These are phyloP conservation scores for Zhuqinia jingwanae DNA, from an alignment of 2,888 invertebrate genomes.

Conservation along the genomic window DNA sequence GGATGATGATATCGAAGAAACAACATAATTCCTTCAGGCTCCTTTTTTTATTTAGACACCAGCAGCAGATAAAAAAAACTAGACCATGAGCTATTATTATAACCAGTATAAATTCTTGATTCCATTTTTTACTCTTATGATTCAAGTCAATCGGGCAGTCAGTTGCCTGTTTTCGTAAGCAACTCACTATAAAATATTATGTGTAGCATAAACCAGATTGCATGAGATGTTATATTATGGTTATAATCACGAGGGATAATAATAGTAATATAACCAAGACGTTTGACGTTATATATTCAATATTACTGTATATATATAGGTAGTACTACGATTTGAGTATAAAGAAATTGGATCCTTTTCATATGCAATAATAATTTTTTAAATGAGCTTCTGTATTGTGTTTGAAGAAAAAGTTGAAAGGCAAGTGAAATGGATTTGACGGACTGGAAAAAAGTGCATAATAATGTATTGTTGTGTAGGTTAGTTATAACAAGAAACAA, in stretches of 20 bases:
- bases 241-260: conserved; percentile 13
- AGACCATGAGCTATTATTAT: conserved; percentile 43
- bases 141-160: background rate
- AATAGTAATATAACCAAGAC: conserved; percentile 30
- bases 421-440: background rate
- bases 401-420: background rate
- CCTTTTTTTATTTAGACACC: conserved; percentile 3
- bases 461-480: conserved; percentile 41
- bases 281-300: conserved; percentile 20
- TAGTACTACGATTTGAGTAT: no score
- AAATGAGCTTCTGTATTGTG: conserved; percentile 42
- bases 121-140: background rate
- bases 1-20: conserved; percentile 18
- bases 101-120: no score
- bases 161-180: conserved; percentile 19
- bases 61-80: background rate
- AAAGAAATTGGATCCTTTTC: conserved; percentile 3
- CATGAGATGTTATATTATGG: conserved; percentile 16
- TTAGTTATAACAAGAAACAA: conserved; percentile 53
- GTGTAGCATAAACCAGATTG: conserved; percentile 20
- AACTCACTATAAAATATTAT: background rate
- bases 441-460: conserved; percentile 31
- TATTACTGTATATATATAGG: no score
- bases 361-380: background rate
- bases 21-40: conserved; percentile 57